Evolutionary conservation across 2,797 vertebrate genomes (phyloP), one percentile per base, ranked within the genome.

Genomic region (Urophycis tenuis): DNA sequence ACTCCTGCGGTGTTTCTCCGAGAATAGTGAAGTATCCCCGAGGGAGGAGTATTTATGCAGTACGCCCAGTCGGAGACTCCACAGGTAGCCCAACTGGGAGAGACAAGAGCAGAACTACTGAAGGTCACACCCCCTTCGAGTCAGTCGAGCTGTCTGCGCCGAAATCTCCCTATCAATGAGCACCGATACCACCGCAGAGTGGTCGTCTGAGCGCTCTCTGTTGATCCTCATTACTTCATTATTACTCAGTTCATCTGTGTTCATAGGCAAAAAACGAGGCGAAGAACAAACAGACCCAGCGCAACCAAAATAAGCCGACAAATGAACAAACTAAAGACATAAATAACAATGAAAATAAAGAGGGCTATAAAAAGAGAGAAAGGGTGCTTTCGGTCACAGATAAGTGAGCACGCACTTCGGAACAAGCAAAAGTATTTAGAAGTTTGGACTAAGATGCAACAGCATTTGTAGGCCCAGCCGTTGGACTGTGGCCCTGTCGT

Each of bases 21-120:
- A 87, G 88, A 89, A 92, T 88, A 92, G 87, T 14, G 4, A 71
- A 78, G 78, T 75, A 71, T 67, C 81, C 60, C 75, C 70, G 83
- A 81, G 80, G 82, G 87, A 86, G 91, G 87, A 88, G 91, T 91
- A 93, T 94, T 93, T 94, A 94, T 92, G 85, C 83, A 17, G 22
- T 19, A 1, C 53, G 53, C 53, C 53, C 53, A n/a, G 53, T 8
- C 22, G 74, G 78, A 85, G 89, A 81, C 85, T 82, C 85, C 33
- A 75, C 87, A 88, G 90, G 88, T 87, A 89, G 87, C 82, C 85
- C 83, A 88, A 88, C 82, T 89, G 88, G 89, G 80, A 32, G 29
- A 5, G n/a, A n/a, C n/a, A n/a, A n/a, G 30, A 41, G 14, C 87
- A 86, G n/a, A 86, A 72, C 81, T 82, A 45, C 36, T 32, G 74